Percentiles rank a stretch among this genome's conserved stretches.
Evolutionary conservation across 2,113 vertebrate species (phyloP).

Genomic region (Elaphurus davidianus): DNA sequence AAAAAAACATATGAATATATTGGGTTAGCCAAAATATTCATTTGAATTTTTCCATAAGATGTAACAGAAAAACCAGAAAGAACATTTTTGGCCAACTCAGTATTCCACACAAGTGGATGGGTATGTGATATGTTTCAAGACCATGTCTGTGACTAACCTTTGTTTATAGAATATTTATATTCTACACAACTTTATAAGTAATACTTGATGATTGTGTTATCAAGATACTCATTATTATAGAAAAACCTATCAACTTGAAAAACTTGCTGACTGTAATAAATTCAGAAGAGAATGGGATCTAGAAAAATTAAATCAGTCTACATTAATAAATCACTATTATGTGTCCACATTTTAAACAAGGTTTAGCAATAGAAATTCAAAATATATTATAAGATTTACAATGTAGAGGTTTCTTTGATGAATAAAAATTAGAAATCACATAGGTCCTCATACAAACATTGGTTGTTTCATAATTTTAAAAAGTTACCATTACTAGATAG

Average conservation of each 20-base stretch:
- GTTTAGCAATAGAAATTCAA: not conserved
- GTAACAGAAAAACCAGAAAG: not conserved
- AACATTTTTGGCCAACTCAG: not conserved
- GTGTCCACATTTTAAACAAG: not conserved
- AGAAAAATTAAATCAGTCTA: not conserved
- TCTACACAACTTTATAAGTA: not conserved
- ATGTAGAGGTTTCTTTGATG: not conserved
- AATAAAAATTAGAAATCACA: not conserved
- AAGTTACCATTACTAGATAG: not conserved
- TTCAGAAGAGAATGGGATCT: not conserved
- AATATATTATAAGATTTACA: not conserved
- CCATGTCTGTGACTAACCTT: not conserved
- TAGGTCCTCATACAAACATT: not conserved
- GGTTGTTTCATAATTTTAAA: not conserved
- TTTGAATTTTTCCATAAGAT: not conserved
- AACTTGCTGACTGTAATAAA: not conserved
- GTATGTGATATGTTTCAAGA: not conserved
- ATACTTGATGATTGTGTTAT: not conserved
- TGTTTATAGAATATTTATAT: slow-evolving; percentile 30
- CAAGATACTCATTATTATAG: not conserved
- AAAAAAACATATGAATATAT: not conserved
- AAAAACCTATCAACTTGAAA: not conserved
- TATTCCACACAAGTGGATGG: not conserved
- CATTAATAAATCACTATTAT: not conserved
- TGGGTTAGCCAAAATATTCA: not conserved